These are phyloP conservation scores for Caerostris darwini DNA, from an alignment of 1,140 invertebrate species.

Conservation along the genomic window DNA sequence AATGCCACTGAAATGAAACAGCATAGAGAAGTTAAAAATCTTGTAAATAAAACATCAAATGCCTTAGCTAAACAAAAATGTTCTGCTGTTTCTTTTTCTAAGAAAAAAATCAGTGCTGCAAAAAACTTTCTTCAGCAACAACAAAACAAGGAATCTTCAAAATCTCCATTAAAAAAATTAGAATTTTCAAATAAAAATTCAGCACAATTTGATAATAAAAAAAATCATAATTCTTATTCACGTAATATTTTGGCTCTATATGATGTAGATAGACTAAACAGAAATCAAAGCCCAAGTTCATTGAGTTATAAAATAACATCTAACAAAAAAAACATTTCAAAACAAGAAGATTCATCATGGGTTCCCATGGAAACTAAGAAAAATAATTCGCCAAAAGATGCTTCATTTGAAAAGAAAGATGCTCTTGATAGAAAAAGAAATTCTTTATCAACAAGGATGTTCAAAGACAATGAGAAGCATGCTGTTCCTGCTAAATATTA, in stretches of 20 bases:
- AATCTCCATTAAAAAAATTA: not conserved
- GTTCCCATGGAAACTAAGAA: not conserved
- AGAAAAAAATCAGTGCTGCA: conserved; percentile 24
- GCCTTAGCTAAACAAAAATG: not conserved
- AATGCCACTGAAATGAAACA: not conserved
- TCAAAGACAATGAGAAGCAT: not conserved
- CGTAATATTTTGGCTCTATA: not conserved
- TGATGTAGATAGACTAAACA: not conserved
- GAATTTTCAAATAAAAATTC: not conserved
- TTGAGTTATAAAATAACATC: no score
- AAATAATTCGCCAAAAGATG: not conserved
- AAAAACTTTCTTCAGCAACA: not conserved
- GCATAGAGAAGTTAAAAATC: not conserved
- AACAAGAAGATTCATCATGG: not conserved
- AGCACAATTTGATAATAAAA: not conserved
- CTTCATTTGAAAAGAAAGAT: not conserved
- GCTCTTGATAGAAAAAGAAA: not conserved
- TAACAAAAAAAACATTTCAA: not conserved
- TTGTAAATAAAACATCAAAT: not conserved
- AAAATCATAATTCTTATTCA: not conserved
- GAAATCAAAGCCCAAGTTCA: not conserved
- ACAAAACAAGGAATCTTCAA: not conserved
- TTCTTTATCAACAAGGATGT: not conserved
- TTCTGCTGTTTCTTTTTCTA: not conserved
- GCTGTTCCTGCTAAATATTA: not conserved